Base-by-base conservation (phyloP, 2,113 vertebrate species). In the Propithecus coquereli region DNA sequence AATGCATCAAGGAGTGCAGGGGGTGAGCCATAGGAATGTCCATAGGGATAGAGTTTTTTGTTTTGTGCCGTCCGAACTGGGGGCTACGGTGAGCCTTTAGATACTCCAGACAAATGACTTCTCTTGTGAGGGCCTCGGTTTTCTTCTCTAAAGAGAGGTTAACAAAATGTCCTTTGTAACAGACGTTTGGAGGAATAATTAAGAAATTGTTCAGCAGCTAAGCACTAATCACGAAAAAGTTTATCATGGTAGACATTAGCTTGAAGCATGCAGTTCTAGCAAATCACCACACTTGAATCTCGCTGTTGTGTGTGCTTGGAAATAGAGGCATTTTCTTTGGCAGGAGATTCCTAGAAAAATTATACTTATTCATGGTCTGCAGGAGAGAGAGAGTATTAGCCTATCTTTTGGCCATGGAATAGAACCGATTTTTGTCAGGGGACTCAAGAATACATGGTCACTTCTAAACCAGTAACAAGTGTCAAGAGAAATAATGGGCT, bases 321-420 rank as follows among this genome's bases (percentile, higher is more conserved):
- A 95, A 87, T 12, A 80, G 73, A 94, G 87, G 18, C 3, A 52
- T 80, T 90, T 82, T 90, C 32, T 92, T 87, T 96, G 47, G 30
- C 43, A 90, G 30, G 63, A 57, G 40, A 23, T 81, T 65, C 57
- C 30, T 87, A 25, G 50, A 83, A 87, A 95, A 93, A 50, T 22
- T 83, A 6, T 40, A n/a, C 50, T 88, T 45, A 71, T 47, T 92
- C 37, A 74, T 12, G 2, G 79, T 76, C 17, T 77, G 13, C 14
- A 66, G 45, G 59, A 73, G 14, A 52, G 14, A 80, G 18, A 74
- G 8, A 30, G n/a, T 1, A 5, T 87, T 73, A 61, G 82, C 37
- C 34, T 52, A 1, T 25, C 52, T 43, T 76, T 94, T 52, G 90
- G 45, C 20, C 9, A 22, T 10, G 16, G 47, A 84, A 54, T 66